Percentiles rank a stretch among this genome's conserved stretches.
Evolutionary conservation across 2,113 vertebrate genomes (phyloP).

Genomic region (Micromys minutus): DNA sequence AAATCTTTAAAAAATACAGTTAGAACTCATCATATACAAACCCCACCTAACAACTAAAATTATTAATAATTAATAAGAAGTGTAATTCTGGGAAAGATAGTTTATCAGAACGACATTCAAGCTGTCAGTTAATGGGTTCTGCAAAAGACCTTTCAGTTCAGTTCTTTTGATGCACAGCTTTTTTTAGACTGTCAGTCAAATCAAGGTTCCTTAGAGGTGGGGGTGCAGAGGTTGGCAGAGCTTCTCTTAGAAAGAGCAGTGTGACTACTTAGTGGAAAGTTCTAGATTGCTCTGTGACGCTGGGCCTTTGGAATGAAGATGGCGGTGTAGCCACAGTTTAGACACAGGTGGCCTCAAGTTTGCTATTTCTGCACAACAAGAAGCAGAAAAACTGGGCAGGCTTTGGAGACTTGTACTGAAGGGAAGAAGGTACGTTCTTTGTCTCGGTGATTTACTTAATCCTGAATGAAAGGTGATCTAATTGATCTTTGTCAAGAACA

Average conservation of each 20-base stretch:
- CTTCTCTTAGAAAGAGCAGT: not conserved
- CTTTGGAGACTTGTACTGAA: not conserved
- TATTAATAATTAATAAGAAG: too few relatives aligned
- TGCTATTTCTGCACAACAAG: not conserved
- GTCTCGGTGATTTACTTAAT: constrained; percentile 10
- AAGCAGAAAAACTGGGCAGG: not conserved
- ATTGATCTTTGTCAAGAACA: not conserved
- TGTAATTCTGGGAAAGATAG: not conserved
- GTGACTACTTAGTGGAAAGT: not conserved
- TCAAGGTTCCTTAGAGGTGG: not conserved
- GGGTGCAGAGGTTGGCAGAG: not conserved
- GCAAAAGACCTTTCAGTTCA: not conserved
- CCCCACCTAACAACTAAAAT: not conserved
- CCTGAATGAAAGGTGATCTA: not conserved
- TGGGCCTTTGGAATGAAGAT: not conserved
- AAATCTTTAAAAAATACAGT: too few relatives aligned
- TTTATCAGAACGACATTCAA: not conserved
- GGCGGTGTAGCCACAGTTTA: not conserved
- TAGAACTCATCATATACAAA: not conserved
- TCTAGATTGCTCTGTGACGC: not conserved
- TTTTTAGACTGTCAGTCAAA: not conserved
- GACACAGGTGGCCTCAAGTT: not conserved
- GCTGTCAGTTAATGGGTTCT: not conserved
- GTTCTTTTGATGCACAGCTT: not conserved
- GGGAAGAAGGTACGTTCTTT: not conserved